Evolutionary conservation across 2,888 invertebrate genomes (phyloP), one percentile per base, ranked within the genome.

Genomic region (Polydrusus cervinus): DNA sequence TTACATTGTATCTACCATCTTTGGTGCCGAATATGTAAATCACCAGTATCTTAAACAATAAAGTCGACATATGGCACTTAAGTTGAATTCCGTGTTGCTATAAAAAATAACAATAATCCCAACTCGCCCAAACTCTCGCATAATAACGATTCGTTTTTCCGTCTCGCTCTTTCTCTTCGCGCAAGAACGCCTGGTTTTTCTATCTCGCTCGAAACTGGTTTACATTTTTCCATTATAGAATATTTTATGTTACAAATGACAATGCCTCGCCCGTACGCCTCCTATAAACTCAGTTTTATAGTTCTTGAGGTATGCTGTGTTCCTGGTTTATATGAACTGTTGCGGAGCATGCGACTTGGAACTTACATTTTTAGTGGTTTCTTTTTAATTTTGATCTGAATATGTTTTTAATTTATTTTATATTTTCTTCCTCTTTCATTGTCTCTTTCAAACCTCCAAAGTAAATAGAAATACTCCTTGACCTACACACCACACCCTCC

Each of bases 201-300:
- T 9, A 3, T 61, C 49, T 68, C 74, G 69, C 73, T 67, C 60
- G 34, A 60, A 74, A 74, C 74, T 74, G 74, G 74, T 74, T 74
- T 74, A 74, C 65, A 74, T 74, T 74, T 74, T 74, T 74, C 55
- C 70, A 70, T 74, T 74, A 74, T 74, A 60, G 65, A 40, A 70
- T 64, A 74, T 74, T 74, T 74, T 70, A 74, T 74, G 60, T 57
- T 74, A 74, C 70, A 70, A 74, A 74, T 74, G 74, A 74, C 74
- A 74, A 74, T 70, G 74, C 62, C 64, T 68, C 45, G 55, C 68
- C 49, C 40, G 38, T 69, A 74, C 69, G 74, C 74, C 74, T 74
- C 30, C 71, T 67, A 67, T 40, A 55, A 68, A 61, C 51, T 60
- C 34, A 30, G 14, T 61, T 61, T 74, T 69, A 69, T 74, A 69